Conservation (phyloP, 2,888 invertebrate genomes). For the Drosophila siamana region DNA sequence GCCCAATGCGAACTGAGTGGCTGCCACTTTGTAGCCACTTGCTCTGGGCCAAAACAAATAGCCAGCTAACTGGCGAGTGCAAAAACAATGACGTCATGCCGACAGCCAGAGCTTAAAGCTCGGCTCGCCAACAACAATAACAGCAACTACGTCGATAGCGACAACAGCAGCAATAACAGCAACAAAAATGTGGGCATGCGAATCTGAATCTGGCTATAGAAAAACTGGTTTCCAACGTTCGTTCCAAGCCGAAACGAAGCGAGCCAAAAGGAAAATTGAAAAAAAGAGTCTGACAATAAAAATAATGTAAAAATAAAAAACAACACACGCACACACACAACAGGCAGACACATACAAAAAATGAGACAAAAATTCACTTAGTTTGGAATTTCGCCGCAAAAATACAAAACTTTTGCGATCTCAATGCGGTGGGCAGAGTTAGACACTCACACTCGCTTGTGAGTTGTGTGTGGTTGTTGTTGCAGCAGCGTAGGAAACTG, state of each 20-base stretch:
- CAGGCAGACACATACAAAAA: not conserved
- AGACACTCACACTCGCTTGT: constrained; percentile 9
- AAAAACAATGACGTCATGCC: constrained; percentile 79
- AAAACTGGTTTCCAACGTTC: constrained; percentile 70
- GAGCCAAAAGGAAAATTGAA: constrained; percentile 77
- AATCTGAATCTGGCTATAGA: constrained; percentile 73
- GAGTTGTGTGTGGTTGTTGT: constrained; percentile 47
- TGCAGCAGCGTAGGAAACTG: constrained; percentile 64
- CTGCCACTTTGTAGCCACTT: constrained; percentile 53
- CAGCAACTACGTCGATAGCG: constrained; percentile 30
- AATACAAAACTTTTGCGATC: constrained; percentile 47
- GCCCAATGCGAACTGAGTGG: constrained; percentile 80
- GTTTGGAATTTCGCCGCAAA: constrained; percentile 79
- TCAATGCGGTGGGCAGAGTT: constrained; percentile 57
- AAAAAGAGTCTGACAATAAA: constrained; percentile 56
- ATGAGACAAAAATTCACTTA: constrained; percentile 74
- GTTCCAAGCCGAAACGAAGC: constrained; percentile 73
- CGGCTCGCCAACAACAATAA: constrained; percentile 35
- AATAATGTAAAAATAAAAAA: constrained; percentile 45
- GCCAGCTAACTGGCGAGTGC: constrained; percentile 36
- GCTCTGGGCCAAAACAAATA: constrained; percentile 62
- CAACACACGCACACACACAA: constrained; percentile 19
- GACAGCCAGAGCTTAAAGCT: constrained; percentile 63
- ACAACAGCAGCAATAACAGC: constrained; percentile 29
- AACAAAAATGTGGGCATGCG: constrained; percentile 70